A percentile compares a stretch with the other conserved stretches of the same genome.
These are phyloP conservation scores for Menidia menidia DNA, from an alignment of 2,797 vertebrate species.

Conservation along the genomic window DNA sequence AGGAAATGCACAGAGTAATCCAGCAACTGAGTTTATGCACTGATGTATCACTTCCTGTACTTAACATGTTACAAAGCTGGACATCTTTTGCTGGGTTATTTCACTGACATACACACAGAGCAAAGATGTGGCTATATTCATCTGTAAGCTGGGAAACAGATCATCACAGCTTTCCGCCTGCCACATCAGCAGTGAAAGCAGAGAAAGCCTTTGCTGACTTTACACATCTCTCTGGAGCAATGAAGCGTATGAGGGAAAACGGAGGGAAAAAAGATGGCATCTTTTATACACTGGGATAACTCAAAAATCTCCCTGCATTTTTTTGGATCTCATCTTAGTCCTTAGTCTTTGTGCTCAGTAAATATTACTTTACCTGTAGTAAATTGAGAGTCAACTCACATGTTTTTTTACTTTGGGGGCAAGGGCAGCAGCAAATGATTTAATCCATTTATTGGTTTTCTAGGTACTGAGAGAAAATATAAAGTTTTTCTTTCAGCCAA, in stretches of 20 bases:
- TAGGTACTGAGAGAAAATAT: too few species aligned
- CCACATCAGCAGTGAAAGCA: slow-evolving; percentile 79
- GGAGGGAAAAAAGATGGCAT: background rate
- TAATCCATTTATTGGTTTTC: background rate
- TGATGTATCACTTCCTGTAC: slow-evolving; percentile 2
- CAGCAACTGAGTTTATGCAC: background rate
- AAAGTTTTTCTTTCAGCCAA: too few species aligned
- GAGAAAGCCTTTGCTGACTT: slow-evolving; percentile 74
- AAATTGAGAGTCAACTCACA: background rate
- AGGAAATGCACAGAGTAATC: background rate
- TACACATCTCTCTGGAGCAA: slow-evolving; percentile 72
- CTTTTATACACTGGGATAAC: slow-evolving; percentile 12
- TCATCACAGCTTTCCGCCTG: slow-evolving; percentile 71
- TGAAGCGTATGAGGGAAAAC: slow-evolving; percentile 48
- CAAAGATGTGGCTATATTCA: slow-evolving; percentile 22
- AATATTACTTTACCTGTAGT: background rate
- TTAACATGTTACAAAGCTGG: background rate
- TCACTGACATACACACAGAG: slow-evolving; percentile 43
- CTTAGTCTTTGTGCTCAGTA: too few species aligned
- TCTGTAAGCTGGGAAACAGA: slow-evolving; percentile 61
- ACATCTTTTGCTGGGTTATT: slow-evolving; percentile 26
- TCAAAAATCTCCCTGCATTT: slow-evolving; percentile 29
- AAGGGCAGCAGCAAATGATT: background rate
- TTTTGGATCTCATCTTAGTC: too few species aligned
- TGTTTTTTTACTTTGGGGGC: background rate